These are phyloP conservation scores for Xyliphius kryptos DNA, from an alignment of 2,113 vertebrate species.

Conservation along the genomic window DNA sequence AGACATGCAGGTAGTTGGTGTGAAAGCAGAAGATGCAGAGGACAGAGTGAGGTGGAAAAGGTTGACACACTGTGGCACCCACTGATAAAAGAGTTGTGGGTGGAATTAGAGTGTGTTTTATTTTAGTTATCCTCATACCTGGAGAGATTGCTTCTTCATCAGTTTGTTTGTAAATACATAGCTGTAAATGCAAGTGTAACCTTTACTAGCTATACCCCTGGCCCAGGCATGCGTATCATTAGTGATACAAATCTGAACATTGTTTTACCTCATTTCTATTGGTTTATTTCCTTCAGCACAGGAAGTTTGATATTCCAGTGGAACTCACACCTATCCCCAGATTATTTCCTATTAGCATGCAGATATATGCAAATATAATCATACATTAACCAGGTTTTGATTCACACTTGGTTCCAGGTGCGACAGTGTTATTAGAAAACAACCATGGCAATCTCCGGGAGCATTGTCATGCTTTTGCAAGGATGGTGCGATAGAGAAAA, in stretches of 20 bases:
- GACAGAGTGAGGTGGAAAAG: too few species aligned
- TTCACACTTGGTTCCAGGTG: conserved; percentile 41
- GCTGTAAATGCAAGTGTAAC: too few species aligned
- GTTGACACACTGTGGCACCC: too few species aligned
- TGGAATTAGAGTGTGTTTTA: too few species aligned
- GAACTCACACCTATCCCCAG: conserved; percentile 36
- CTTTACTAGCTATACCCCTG: too few species aligned
- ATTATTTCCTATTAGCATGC: conserved; percentile 53
- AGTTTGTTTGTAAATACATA: too few species aligned
- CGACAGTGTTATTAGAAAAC: conserved; percentile 48
- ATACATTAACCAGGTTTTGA: conserved; percentile 36
- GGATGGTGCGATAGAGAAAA: conserved; percentile 19
- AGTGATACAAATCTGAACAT: conserved; percentile 1
- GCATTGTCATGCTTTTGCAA: conserved; percentile 41
- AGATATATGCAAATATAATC: conserved; percentile 61
- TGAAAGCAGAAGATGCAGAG: too few species aligned
- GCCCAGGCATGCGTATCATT: too few species aligned
- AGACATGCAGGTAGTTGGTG: too few species aligned
- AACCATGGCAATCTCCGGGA: conserved; percentile 47
- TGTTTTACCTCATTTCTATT: not conserved
- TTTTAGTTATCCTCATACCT: too few species aligned
- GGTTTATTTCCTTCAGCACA: not conserved
- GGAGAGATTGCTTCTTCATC: too few species aligned
- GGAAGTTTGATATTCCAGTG: not conserved
- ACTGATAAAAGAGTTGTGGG: too few species aligned